Base-by-base conservation (phyloP, 30 jellyfish, hydroid and myxozoan genomes). In the Catostylus mosaicus region DNA sequence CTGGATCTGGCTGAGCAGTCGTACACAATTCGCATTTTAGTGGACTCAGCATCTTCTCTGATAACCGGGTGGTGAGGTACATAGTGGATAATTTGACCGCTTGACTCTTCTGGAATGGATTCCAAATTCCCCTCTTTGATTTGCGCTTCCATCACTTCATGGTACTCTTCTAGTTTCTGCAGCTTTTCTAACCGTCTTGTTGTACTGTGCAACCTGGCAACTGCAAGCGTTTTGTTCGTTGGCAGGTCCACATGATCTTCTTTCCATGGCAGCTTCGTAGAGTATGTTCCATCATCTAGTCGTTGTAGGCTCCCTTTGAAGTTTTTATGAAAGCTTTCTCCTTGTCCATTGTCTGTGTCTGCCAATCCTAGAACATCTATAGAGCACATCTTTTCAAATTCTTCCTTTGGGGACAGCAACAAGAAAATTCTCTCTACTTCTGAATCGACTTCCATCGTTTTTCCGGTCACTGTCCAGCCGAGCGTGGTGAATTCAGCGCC, bases 361-460 rank as follows among this genome's bases (percentile, higher is more conserved):
- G 85, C 67, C 68, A 82, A 69, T 20, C 85, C 86, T 6, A 82
- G 69, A 32, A 82, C 92, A 8, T 82, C 92, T 30, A 51, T 82
- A 10, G 78, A 82, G 78, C 92, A 82, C 92, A 82, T 67, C 78
- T 82, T 59, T n/a, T 82, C 92, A 82, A 82, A 68, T 67, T 82
- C 86, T 14, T 47, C 67, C 33, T 82, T 67, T 54, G 73, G 85
- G 50, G 85, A 82, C 47, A 69, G 85, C 67, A 56, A 23, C 85
- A 82, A 40, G 78, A 67, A 82, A 31, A 67, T 50, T 73, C 38
- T 50, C 92, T 82, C 86, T 9, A 68, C 69, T 67, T 57, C 92
- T 51, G 67, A 71, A 38, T 82, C 68, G 38, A 33, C 86, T 0
- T 59, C 85, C 85, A 69, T 68, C 18, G 75, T 43, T 48, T 35